Evolutionary conservation across 2,888 invertebrate genomes (phyloP).

Genomic region (Chorisops tibialis): DNA sequence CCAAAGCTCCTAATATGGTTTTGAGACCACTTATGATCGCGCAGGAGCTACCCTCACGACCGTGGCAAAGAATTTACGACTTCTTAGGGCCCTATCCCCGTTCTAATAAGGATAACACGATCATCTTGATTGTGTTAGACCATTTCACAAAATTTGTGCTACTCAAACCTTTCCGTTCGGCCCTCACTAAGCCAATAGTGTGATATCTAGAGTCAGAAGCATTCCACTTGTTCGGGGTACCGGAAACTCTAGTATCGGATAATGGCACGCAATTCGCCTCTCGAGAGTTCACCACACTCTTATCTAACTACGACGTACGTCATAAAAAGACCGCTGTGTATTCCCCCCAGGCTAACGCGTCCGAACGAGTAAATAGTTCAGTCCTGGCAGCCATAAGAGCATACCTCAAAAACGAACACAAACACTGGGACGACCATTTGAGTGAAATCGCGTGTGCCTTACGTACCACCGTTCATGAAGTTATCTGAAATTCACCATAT

Average conservation of each 20-base stretch:
- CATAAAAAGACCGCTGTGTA: slow-evolving; percentile 37
- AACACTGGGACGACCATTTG: too few species aligned
- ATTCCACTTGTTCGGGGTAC: slow-evolving; percentile 39
- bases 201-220: slow-evolving; percentile 31
- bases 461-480: too few species aligned
- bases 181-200: slow-evolving; percentile 13
- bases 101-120: slow-evolving; percentile 26
- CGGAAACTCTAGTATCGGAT: slow-evolving; percentile 35
- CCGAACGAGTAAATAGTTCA: slow-evolving; percentile 41
- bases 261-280: slow-evolving; percentile 38
- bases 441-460: too few species aligned
- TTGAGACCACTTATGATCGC: background rate
- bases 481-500: too few species aligned
- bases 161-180: slow-evolving; percentile 28
- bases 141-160: slow-evolving; percentile 32
- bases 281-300: slow-evolving; percentile 29
- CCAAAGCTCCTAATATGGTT: background rate
- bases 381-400: slow-evolving; percentile 38
- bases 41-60: slow-evolving; percentile 6
- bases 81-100: slow-evolving; percentile 31
- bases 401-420: background rate
- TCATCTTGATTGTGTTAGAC: slow-evolving; percentile 29
- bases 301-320: slow-evolving; percentile 28
- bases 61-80: slow-evolving; percentile 26
- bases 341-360: slow-evolving; percentile 43